These are phyloP conservation scores for Podargus strigoides DNA, from an alignment of 2,797 vertebrate species.

Conservation along the genomic window DNA sequence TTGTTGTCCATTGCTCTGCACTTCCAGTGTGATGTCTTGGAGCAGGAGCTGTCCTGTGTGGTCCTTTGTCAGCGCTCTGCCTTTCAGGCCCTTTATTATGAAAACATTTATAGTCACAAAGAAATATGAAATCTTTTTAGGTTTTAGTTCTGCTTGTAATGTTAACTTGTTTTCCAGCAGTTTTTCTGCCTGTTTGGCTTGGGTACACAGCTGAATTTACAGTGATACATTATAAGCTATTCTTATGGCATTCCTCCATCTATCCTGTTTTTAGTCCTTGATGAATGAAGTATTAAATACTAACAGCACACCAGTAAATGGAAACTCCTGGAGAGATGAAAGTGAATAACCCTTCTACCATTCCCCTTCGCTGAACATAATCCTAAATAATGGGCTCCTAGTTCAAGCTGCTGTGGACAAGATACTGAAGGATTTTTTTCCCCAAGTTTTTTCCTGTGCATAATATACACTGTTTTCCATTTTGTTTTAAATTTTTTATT, in stretches of 20 bases:
- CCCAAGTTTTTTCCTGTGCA: neutral
- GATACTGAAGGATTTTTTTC: neutral
- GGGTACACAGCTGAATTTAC: neutral
- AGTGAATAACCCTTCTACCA: conserved; percentile 7
- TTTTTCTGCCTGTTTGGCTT: neutral
- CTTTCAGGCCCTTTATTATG: neutral
- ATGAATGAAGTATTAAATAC: conserved; percentile 57
- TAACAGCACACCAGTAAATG: conserved; percentile 22
- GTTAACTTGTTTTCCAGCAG: neutral
- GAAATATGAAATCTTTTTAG: neutral
- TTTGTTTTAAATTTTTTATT: neutral
- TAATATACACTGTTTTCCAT: neutral
- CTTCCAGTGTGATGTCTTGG: neutral
- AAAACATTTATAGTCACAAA: neutral
- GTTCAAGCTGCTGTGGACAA: conserved; percentile 2
- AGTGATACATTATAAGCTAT: neutral
- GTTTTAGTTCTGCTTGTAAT: neutral
- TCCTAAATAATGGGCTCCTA: conserved; percentile 20
- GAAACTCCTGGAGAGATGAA: conserved; percentile 45
- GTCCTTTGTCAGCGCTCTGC: neutral
- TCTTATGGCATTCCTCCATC: conserved; percentile 6
- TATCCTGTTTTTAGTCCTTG: conserved; percentile 33
- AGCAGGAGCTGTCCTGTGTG: neutral
- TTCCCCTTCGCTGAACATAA: conserved; percentile 40
- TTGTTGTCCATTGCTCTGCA: neutral